Evolutionary conservation across 1,140 invertebrate species (phyloP), one percentile per base, ranked within the genome.

Genomic region (Nymphalis io): DNA sequence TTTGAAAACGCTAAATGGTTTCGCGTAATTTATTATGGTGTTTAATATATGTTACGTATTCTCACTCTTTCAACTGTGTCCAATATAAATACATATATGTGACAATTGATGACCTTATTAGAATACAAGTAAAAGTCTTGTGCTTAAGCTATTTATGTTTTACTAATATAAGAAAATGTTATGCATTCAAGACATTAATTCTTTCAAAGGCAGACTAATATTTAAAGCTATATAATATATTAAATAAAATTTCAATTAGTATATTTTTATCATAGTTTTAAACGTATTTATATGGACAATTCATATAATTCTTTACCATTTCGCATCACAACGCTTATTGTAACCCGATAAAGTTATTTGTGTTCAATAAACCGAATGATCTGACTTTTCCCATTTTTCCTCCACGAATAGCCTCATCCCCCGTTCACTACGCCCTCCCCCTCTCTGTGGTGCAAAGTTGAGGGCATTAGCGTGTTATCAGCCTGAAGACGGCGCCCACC

Each of bases 391-490:
- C 80, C 84, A 83, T 87, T 90, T 91, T 89, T 88, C 82, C 82
- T 84, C 81, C 77, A 80, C 79, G 69, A 84, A 76, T 80, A 73
- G 74, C 80, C 76, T 68, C 75, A 62, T 72, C 69, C 77, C 60
- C 59, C 69, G 65, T 72, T 62, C 68, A 70, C 70, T 70, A 68
- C 68, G 33, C 78, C 80, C 53, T 79, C 20, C 79, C 82, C 62
- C 83, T 4, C 80, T 81, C 79, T 87, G 87, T 84, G 90, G 91
- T 92, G 91, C 88, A 92, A 92, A 92, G 90, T 92, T 92, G 91
- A 92, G 87, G 85, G 90, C 90, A 92, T 92, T 92, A 92, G 84
- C 90, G 90, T 92, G 88, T 92, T 92, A 92, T 92, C 91, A 88
- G 87, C 70, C 85, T 85, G 84, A 90, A 90, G 89, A 89, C 82